Conservation (phyloP, 1,140 invertebrate species). For the Muscidifurax raptorellus region DNA sequence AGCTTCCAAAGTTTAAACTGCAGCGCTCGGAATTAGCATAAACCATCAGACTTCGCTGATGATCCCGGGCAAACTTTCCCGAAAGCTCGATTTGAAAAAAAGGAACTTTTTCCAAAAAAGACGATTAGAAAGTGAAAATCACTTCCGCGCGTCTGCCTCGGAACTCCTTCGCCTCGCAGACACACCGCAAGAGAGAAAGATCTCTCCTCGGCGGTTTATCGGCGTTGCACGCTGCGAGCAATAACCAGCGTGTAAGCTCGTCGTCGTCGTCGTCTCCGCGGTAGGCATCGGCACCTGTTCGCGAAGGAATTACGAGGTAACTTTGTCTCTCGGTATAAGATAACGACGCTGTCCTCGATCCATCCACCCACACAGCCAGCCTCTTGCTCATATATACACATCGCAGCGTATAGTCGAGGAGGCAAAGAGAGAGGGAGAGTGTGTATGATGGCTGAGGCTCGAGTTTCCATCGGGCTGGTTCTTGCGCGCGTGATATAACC, state of each 20-base stretch:
- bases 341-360: constrained; percentile 61
- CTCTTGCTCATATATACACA: not conserved
- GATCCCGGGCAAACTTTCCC: not conserved
- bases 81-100: not conserved
- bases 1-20: not conserved
- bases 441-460: constrained; percentile 62
- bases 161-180: not conserved
- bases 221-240: constrained; percentile 41
- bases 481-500: constrained; percentile 70
- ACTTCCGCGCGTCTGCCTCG: not conserved
- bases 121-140: not conserved
- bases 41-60: not conserved
- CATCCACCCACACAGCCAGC: constrained; percentile 36
- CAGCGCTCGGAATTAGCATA: not conserved
- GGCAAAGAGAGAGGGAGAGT: constrained; percentile 40
- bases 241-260: constrained; percentile 66
- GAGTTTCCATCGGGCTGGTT: constrained; percentile 74
- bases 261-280: constrained; percentile 6
- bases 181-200: not conserved
- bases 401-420: constrained; percentile 19
- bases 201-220: not conserved
- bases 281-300: constrained; percentile 73
- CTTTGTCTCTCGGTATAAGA: constrained; percentile 71
- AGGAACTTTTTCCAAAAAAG: not conserved
- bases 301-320: constrained; percentile 75